A percentile compares a stretch with the other conserved stretches of the same genome.
phyloP scores from a whole-genome alignment of 2,888 invertebrate species.

The Netelia virgata region DNA sequence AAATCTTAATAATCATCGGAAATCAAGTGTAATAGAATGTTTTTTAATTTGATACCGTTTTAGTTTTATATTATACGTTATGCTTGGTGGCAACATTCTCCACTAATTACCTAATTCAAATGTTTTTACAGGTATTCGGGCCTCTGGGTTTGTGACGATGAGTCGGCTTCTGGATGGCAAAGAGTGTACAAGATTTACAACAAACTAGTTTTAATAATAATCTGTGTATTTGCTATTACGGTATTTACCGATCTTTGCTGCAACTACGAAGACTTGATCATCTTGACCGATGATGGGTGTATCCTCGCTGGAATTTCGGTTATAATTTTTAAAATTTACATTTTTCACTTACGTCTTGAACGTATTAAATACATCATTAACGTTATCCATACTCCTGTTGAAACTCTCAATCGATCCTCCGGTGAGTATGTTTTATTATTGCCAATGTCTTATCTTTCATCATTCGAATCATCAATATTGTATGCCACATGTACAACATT shows the following conservation, averaged over 20 bases:
- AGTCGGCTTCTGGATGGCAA: conserved; percentile 33
- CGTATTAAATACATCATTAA: conserved; percentile 68
- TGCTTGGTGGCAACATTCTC: too few relatives aligned
- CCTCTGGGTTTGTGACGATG: conserved; percentile 42
- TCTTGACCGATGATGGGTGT: conserved; percentile 76
- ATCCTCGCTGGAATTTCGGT: conserved; percentile 75
- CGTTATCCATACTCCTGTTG: conserved; percentile 60
- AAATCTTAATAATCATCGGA: too few relatives aligned
- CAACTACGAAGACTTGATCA: conserved; percentile 71
- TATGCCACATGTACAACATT: too few relatives aligned
- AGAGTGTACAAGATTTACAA: conserved; percentile 71
- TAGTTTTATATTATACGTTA: too few relatives aligned
- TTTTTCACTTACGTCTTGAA: conserved; percentile 67
- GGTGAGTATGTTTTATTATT: conserved; percentile 68
- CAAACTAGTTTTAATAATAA: conserved; percentile 63
- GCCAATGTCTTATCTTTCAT: too few relatives aligned
- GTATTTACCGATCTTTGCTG: conserved; percentile 72
- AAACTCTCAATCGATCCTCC: conserved; percentile 70
- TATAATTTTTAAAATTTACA: conserved; percentile 75
- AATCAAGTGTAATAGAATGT: not conserved
- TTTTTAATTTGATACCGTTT: not conserved
- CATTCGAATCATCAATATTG: too few relatives aligned
- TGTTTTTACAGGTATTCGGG: conserved; percentile 48
- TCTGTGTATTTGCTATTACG: conserved; percentile 71
- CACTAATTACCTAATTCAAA: not conserved